Base-by-base conservation (phyloP, 2,888 invertebrate genomes). In the Anodontia alba region DNA sequence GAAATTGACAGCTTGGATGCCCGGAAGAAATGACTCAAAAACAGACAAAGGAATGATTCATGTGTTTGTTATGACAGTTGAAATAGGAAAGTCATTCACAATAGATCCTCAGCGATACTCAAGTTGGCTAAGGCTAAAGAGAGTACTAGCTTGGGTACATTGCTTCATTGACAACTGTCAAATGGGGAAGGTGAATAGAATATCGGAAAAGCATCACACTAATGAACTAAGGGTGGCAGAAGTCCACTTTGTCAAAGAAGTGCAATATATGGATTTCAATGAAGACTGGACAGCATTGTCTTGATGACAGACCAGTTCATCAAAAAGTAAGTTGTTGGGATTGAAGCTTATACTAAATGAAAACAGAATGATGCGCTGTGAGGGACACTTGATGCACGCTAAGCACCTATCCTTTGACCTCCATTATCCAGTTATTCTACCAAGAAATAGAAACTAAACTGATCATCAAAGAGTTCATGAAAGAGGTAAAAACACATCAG, bases 251-350 rank as follows among this genome's bases (percentile, higher is more conserved):
- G 67, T 78, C 38, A 77, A 49, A 68, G 29, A 66, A 38, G 62
- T 38, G 7, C 77, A 77, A 46, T 57, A 23, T 29, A 26, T 23
- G 17, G 38, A 42, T 17, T 72, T 62, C 42, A 49, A 46, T 2
- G 49, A 51, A 10, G 73, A 78, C 20, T 67, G 67, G 49, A 38
- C 23, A 49, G 33, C 51, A n/a, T n/a, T 78, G n/a, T 33, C 46
- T n/a, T 26, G 51, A 31, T 49, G 51, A 17, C 66, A 62, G 33
- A 20, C 68, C 17, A 10, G 69, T n/a, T 46, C 73, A 33, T 26
- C 36, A 36, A 49, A 15, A 3, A 75, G 67, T 54, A 77, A 77
- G 46, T 46, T 80, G 68, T 67, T 49, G 36, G 67, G 67, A 36
- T 12, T 42, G 42, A 36, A 67, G 42, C 67, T 38, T 36, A 67